These are phyloP conservation scores for Nomia melanderi DNA, from an alignment of 1,140 invertebrate species.

Conservation along the genomic window DNA sequence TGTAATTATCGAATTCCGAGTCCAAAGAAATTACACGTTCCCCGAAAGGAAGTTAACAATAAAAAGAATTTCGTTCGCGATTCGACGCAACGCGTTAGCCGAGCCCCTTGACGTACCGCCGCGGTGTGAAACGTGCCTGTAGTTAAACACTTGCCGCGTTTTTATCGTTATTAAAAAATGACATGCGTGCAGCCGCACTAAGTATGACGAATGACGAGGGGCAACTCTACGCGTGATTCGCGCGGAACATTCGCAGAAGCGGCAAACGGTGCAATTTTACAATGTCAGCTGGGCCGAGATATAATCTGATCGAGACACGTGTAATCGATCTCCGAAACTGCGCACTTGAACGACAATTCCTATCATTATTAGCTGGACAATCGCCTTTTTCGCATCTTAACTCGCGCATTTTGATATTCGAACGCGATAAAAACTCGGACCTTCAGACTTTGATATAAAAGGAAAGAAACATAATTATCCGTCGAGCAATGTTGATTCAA, in stretches of 20 bases:
- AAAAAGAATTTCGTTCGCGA: neutral
- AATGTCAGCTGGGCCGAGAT: neutral
- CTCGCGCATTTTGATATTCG: too few relatives aligned
- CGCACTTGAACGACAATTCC: too few relatives aligned
- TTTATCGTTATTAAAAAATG: conserved; percentile 34
- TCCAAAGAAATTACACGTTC: too few relatives aligned
- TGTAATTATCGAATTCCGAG: too few relatives aligned
- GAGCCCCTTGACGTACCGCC: neutral
- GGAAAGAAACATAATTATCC: too few relatives aligned
- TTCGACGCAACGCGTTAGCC: too few relatives aligned
- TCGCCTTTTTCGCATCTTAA: too few relatives aligned
- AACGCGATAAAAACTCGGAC: too few relatives aligned
- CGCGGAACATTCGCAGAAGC: conserved; percentile 22
- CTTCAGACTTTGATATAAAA: too few relatives aligned
- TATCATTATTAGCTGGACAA: too few relatives aligned
- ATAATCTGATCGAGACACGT: neutral
- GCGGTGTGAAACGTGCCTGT: neutral
- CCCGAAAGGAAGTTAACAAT: too few relatives aligned
- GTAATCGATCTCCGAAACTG: neutral
- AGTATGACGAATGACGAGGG: conserved; percentile 38
- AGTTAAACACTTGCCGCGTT: conserved; percentile 30
- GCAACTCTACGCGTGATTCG: conserved; percentile 22
- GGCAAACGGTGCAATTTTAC: conserved; percentile 6
- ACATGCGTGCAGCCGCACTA: neutral
- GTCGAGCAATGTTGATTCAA: too few relatives aligned